Percentiles rank a stretch among this genome's conserved stretches.
These are phyloP conservation scores for Isichthys henryi DNA, from an alignment of 2,113 vertebrate species.

Conservation along the genomic window DNA sequence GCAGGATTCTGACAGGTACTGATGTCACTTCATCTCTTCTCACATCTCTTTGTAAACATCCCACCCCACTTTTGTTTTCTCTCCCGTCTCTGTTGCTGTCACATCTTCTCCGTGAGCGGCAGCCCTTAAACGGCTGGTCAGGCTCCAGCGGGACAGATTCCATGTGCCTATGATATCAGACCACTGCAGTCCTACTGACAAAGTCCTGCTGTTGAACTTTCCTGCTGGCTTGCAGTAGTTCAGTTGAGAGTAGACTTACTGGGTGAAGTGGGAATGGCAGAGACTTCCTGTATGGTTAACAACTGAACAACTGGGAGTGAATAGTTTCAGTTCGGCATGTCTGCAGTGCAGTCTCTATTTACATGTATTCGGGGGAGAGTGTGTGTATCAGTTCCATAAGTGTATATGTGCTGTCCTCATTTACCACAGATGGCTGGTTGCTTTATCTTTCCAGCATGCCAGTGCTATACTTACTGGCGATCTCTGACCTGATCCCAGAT, in stretches of 20 bases:
- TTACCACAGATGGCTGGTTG: neutral
- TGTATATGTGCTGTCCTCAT: neutral
- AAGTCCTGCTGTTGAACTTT: neutral
- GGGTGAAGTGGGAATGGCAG: neutral
- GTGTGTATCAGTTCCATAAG: neutral
- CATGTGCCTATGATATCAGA: slow-evolving; percentile 10
- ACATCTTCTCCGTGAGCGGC: neutral
- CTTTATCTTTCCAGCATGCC: neutral
- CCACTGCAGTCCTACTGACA: neutral
- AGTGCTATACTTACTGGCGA: neutral
- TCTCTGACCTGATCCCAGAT: neutral
- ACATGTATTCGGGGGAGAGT: neutral
- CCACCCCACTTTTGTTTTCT: slow-evolving; percentile 1
- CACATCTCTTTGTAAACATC: neutral
- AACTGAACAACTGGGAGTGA: neutral
- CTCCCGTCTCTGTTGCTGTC: neutral
- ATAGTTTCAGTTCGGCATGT: neutral
- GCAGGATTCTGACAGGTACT: neutral
- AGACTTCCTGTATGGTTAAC: neutral
- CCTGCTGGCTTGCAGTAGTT: neutral
- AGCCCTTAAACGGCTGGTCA: neutral
- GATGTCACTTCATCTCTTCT: neutral
- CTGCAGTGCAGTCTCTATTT: neutral
- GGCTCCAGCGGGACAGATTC: neutral
- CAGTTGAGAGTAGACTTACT: neutral